Percentiles rank a stretch among this genome's conserved stretches.
These are phyloP conservation scores for Notarius lentiginosus DNA, from an alignment of 2,113 vertebrate genomes.

Conservation along the genomic window DNA sequence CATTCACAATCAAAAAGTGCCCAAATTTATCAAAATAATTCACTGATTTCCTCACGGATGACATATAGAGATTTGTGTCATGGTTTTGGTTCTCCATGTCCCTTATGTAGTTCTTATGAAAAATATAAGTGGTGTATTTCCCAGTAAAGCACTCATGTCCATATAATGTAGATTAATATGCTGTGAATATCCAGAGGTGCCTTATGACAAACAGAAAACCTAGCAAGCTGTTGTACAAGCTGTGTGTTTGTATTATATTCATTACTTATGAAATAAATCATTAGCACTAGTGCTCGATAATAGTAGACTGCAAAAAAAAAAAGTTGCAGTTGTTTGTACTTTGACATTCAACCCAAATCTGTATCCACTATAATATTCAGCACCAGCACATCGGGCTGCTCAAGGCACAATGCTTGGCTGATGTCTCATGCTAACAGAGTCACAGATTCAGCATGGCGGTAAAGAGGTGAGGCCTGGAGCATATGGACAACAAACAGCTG, in stretches of 20 bases:
- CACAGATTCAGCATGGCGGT: conserved; percentile 19
- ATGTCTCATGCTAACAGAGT: conserved; percentile 39
- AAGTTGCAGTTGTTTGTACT: neutral
- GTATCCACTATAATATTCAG: conserved; percentile 22
- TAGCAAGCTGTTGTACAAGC: conserved; percentile 17
- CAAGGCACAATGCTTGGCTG: conserved; percentile 28
- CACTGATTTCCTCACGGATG: no score
- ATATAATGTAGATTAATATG: neutral
- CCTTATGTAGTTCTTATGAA: no score
- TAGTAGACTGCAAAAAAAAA: neutral
- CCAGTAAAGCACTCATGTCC: no score
- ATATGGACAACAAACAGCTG: conserved; percentile 36
- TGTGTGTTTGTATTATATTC: neutral
- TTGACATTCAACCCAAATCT: conserved; percentile 8
- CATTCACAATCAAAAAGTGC: no score
- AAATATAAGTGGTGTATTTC: no score
- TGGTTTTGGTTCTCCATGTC: no score
- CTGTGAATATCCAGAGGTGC: neutral
- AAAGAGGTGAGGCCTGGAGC: conserved; percentile 30
- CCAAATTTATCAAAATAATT: no score
- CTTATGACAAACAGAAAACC: neutral
- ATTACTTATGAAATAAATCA: neutral
- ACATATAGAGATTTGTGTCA: no score
- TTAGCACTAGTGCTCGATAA: neutral
- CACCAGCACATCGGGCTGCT: conserved; percentile 1